Conservation (phyloP, 2,797 vertebrate species). For the Odontamblyopus lacepedii region DNA sequence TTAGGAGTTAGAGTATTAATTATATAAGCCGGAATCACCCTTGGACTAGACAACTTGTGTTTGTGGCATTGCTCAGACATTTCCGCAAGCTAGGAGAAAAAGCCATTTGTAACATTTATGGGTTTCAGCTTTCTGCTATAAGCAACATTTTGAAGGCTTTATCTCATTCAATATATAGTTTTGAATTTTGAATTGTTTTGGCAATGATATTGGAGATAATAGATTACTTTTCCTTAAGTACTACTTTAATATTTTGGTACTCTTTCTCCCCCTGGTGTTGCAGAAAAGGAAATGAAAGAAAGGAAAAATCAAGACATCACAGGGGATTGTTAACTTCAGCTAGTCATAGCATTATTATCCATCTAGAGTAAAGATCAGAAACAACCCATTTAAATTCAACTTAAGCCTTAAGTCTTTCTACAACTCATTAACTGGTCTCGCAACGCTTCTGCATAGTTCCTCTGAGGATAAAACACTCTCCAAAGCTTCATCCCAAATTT, state of each 20-base stretch:
- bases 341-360: conserved; percentile 9
- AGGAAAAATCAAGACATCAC: background rate
- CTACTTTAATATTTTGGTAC: background rate
- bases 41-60: too few species aligned
- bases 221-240: background rate
- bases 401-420: conserved; percentile 14
- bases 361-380: conserved; percentile 21
- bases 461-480: conserved; percentile 31
- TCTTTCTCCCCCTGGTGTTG: background rate
- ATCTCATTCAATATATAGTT: too few species aligned
- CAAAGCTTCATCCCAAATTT: conserved; percentile 58
- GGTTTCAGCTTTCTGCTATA: too few species aligned
- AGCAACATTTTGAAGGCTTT: too few species aligned
- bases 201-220: too few species aligned
- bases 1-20: too few species aligned
- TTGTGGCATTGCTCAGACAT: too few species aligned
- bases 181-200: too few species aligned
- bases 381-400: conserved; percentile 18
- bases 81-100: too few species aligned
- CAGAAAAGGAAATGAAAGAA: background rate
- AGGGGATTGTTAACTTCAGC: conserved; percentile 7
- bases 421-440: conserved; percentile 21
- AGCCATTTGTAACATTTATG: too few species aligned
- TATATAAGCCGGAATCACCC: too few species aligned
- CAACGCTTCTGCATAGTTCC: conserved; percentile 5